Evolutionary conservation across 2,888 invertebrate genomes (phyloP).

Genomic region (Drosophila mimetica): DNA sequence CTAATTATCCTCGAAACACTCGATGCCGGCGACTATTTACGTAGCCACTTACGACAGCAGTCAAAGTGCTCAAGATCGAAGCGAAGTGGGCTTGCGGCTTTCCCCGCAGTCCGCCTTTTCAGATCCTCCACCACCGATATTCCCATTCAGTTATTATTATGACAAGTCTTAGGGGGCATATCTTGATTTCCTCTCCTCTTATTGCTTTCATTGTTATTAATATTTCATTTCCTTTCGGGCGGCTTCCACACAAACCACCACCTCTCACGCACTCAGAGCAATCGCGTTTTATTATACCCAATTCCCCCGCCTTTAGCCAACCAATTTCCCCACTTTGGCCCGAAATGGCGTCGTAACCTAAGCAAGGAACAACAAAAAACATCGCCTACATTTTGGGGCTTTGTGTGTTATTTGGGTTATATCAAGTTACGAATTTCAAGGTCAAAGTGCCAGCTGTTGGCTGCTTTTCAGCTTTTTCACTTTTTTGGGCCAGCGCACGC

Average conservation of each 20-base stretch:
- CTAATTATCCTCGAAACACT: conserved; percentile 41
- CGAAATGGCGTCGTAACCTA: conserved; percentile 65
- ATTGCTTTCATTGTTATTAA: conserved; percentile 74
- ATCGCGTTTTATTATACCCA: conserved; percentile 64
- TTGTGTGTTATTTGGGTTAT: conserved; percentile 62
- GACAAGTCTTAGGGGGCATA: conserved; percentile 9
- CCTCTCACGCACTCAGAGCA: conserved; percentile 28
- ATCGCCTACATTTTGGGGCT: conserved; percentile 52
- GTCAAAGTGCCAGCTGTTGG: conserved; percentile 66
- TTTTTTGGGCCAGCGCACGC: conserved; percentile 7
- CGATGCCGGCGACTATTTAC: conserved; percentile 29
- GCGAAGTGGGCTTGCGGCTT: not conserved
- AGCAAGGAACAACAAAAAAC: conserved; percentile 38
- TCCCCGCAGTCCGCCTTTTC: not conserved
- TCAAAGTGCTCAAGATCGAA: conserved; percentile 38
- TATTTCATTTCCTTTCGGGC: conserved; percentile 68
- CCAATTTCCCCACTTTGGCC: conserved; percentile 21
- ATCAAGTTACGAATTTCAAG: conserved; percentile 79
- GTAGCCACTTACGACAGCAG: conserved; percentile 40
- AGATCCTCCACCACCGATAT: conserved; percentile 24
- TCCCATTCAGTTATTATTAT: conserved; percentile 40
- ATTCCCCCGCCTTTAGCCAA: not conserved
- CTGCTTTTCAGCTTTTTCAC: conserved; percentile 11
- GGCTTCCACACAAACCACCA: conserved; percentile 6
- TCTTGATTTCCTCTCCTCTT: conserved; percentile 46